Conservation (phyloP, 1,140 invertebrate genomes). For the Papilio xuthus region DNA sequence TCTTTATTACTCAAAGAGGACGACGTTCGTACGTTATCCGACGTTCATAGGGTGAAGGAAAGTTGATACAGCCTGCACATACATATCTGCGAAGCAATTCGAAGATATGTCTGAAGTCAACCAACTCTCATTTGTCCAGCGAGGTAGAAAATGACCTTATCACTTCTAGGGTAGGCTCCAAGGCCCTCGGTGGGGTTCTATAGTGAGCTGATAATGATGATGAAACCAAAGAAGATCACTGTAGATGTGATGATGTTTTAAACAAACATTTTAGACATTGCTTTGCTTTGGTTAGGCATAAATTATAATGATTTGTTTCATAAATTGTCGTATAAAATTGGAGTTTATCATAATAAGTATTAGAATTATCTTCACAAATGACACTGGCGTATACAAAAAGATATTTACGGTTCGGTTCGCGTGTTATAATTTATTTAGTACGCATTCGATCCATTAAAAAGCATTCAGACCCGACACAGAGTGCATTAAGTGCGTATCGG, state of each 20-base stretch:
- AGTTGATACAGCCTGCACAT: too few relatives aligned
- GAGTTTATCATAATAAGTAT: not conserved
- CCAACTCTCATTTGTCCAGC: too few relatives aligned
- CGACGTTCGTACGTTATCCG: too few relatives aligned
- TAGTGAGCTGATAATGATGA: too few relatives aligned
- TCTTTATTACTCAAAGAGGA: too few relatives aligned
- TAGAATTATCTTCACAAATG: constrained; percentile 27
- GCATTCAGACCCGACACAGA: constrained; percentile 65
- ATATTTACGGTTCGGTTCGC: not conserved
- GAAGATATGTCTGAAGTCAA: too few relatives aligned
- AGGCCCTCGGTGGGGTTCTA: too few relatives aligned
- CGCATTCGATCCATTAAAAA: constrained; percentile 74
- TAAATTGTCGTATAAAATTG: not conserved
- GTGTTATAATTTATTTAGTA: constrained; percentile 77
- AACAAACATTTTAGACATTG: not conserved
- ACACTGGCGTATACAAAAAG: not conserved
- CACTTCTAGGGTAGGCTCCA: too few relatives aligned
- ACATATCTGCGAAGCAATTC: too few relatives aligned
- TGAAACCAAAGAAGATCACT: too few relatives aligned
- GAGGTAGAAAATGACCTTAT: too few relatives aligned
- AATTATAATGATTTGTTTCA: not conserved
- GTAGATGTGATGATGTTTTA: not conserved
- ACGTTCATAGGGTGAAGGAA: too few relatives aligned
- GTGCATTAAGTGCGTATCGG: constrained; percentile 58
- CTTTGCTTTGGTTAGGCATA: not conserved